Evolutionary conservation across 2,797 vertebrate genomes (phyloP), one percentile per base, ranked within the genome.

Genomic region (Darevskia mixta): DNA sequence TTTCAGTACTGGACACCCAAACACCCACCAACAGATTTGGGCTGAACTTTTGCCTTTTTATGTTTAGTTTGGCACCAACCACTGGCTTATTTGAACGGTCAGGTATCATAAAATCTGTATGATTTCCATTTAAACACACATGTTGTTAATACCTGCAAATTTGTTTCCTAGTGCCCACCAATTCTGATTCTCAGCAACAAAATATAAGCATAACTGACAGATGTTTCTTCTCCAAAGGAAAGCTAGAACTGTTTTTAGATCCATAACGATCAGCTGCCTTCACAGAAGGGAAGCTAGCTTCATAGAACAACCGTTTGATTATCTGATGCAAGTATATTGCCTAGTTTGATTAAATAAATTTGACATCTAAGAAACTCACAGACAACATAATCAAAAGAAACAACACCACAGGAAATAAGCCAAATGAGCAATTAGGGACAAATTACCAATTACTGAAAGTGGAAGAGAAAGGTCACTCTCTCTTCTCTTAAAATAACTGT

Each of bases 351-450:
- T 78, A 92, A 89, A 90, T 77, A 89, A 86, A 86, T 49, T 58
- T 79, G 49, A 86, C 20, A 66, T 3, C 61, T 61, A 85, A 87
- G 79, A 89, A 23, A 5, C 85, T 92, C 35, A 29, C 3, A 67
- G 86, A 4, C 45, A 90, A 79, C 2, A 10, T 45, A 82, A 55
- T 64, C n/a, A 89, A 92, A 93, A 89, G 38, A 86, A 0, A 87
- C 86, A 84, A 0, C 55, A 82, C 15, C 2, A 67, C 55, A 84
- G 89, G 87, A 92, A 86, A 91, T 41, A 1, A 29, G 25, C 90
- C 2, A 81, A 91, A 93, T 89, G 89, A 92, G 2, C 78, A 88
- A 88, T 88, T 92, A 88, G 43, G 72, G 72, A 35, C 27, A 91
- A 91, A 92, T 91, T 93, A 86, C 25, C 41, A 86, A 72, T 77